Conservation (phyloP, 2,797 vertebrate genomes). For the Apogon hyalosoma region DNA sequence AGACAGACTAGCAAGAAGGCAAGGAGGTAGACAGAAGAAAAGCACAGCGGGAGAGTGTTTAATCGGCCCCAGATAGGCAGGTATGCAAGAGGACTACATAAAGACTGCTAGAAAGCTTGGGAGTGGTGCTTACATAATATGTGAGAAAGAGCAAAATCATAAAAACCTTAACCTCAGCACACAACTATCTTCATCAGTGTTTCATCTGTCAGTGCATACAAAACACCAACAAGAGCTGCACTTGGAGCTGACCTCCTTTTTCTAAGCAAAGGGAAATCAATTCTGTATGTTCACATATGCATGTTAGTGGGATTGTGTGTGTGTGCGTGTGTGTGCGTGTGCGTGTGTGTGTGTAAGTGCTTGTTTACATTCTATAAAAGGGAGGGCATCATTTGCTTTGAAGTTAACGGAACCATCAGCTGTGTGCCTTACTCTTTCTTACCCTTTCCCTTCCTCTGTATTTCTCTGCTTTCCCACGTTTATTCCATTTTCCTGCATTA, state of each 20-base stretch:
- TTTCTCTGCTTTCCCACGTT: slow-evolving; percentile 2
- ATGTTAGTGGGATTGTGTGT: not conserved
- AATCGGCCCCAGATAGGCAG: slow-evolving; percentile 46
- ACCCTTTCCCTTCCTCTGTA: not conserved
- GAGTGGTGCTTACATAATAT: slow-evolving; percentile 18
- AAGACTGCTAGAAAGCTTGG: not conserved
- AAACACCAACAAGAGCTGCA: slow-evolving; percentile 24
- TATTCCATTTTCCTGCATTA: slow-evolving; percentile 10
- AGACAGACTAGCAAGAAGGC: slow-evolving; percentile 42
- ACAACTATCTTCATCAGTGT: slow-evolving; percentile 10
- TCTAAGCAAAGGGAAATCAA: slow-evolving; percentile 17
- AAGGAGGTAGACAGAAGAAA: slow-evolving; percentile 40
- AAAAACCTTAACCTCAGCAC: not conserved
- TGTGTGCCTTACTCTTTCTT: slow-evolving; percentile 11
- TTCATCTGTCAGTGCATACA: slow-evolving; percentile 23
- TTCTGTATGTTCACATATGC: slow-evolving; percentile 20
- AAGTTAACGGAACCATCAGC: slow-evolving; percentile 39
- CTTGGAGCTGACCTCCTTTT: slow-evolving; percentile 31
- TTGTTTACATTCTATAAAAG: slow-evolving; percentile 24
- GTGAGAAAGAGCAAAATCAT: slow-evolving; percentile 3
- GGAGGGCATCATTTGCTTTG: slow-evolving; percentile 36
- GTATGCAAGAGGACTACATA: slow-evolving; percentile 9
- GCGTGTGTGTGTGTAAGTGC: not conserved
- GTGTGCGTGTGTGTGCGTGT: no score
- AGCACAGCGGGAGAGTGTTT: slow-evolving; percentile 31